Conservation (phyloP, 2,113 vertebrate species). For the Saccopteryx leptura region DNA sequence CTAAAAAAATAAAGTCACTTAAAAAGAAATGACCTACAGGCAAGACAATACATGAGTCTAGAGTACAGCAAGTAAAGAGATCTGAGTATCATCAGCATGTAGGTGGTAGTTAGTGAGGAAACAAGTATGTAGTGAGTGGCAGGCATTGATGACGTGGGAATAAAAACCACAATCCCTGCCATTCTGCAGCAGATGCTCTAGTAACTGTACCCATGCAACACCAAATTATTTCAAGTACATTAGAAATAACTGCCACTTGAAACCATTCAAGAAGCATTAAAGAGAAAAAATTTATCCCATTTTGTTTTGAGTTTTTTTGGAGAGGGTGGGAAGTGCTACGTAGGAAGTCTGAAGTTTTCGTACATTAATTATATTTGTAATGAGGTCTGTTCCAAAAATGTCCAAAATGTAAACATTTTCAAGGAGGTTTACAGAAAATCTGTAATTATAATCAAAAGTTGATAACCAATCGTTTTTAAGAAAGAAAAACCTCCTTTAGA, state of each 20-base stretch:
- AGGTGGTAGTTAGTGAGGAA: not conserved
- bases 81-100: not conserved
- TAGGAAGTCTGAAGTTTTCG: not conserved
- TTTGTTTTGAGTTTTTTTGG: not conserved
- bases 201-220: not conserved
- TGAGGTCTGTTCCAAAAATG: not conserved
- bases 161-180: not conserved
- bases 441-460: not conserved
- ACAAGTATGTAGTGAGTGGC: not conserved
- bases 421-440: not conserved
- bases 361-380: not conserved
- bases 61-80: not conserved
- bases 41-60: conserved; percentile 5
- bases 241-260: not conserved
- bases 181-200: not conserved
- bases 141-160: not conserved
- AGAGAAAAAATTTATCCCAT: not conserved
- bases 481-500: not conserved
- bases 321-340: not conserved
- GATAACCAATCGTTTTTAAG: conserved; percentile 5
- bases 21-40: not conserved
- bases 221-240: not conserved
- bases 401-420: conserved; percentile 40
- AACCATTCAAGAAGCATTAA: not conserved
- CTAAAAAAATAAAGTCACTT: not conserved